Evolutionary conservation across 2,113 vertebrate genomes (phyloP), one percentile per base, ranked within the genome.

Genomic region (Henicopernis longicauda): DNA sequence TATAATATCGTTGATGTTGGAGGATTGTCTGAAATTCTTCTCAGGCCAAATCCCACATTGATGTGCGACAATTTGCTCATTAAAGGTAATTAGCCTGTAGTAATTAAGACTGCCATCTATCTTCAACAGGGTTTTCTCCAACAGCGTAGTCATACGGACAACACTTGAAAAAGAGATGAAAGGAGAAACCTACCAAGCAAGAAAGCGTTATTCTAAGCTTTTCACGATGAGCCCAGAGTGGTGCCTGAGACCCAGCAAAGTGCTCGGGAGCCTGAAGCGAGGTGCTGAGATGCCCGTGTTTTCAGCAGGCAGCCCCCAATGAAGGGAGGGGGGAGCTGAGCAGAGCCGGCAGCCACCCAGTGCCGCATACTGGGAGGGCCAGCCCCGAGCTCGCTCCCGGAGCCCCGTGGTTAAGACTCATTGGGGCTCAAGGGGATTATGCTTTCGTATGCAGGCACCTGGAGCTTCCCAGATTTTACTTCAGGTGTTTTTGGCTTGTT

Each of bases 331-430:
- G 22, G 34, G 19, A 90, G 32, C 29, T 2, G 3, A 59, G 44
- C 52, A 15, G 11, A 72, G 66, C 34, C 3, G 0, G 32, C 27
- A 31, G 67, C 29, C 36, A 22, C 11, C 8, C 1, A 1, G 16
- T 50, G 70, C 38, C 4, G 2, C 31, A 4, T 0, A 0, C 36
- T 10, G 27, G 4, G 21, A n/a, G 22, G 20, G 13, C 0, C 0
- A 72, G 13, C 19, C 61, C 21, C 13, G 3, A 7, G 29, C 25
- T 54, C 0, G 0, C n/a, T 71, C 13, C 14, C 0, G 0, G 23
- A 2, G 3, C 12, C 9, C 9, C 31, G 23, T 16, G 21, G 4
- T 26, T 62, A 70, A 36, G 54, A 10, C 27, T 65, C 88, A 1
- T 20, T 44, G 14, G 55, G 27, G 11, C 40, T 77, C 13, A 25